These are phyloP conservation scores for Butastur rufipennis DNA, from an alignment of 2,113 vertebrate genomes.

Conservation along the genomic window DNA sequence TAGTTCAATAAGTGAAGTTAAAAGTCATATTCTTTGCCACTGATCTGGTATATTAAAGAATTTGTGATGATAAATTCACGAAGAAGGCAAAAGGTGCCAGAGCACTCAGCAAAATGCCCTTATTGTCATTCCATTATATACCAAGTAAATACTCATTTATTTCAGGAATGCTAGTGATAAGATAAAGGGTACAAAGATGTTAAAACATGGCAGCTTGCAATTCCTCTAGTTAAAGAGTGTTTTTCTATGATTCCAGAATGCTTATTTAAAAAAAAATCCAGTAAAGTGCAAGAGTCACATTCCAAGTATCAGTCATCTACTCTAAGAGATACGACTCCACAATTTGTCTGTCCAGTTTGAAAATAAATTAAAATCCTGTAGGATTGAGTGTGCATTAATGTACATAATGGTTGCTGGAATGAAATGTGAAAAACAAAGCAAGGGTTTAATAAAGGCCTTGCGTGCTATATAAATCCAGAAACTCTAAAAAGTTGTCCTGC, in stretches of 20 bases:
- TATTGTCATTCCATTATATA: not conserved
- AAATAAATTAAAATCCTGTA: not conserved
- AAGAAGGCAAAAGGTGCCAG: not conserved
- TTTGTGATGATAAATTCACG: not conserved
- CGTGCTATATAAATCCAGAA: not conserved
- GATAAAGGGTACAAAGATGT: not conserved
- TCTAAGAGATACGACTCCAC: not conserved
- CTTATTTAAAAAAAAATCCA: not conserved
- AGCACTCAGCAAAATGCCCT: not conserved
- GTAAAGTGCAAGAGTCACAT: not conserved
- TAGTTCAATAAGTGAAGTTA: not conserved
- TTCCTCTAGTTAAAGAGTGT: not conserved
- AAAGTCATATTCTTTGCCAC: not conserved
- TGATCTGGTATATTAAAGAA: not conserved
- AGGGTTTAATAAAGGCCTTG: not conserved
- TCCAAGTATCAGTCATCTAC: not conserved
- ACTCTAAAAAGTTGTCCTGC: not conserved
- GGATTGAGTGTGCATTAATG: not conserved
- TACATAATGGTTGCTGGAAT: not conserved
- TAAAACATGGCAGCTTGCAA: not conserved
- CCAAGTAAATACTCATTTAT: not conserved
- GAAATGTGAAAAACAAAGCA: not conserved
- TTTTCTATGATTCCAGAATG: not conserved
- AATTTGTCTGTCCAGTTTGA: not conserved
- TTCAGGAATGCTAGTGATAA: not conserved